These are phyloP conservation scores for Dynastes grantii DNA, from an alignment of 2,888 invertebrate genomes.

Conservation along the genomic window DNA sequence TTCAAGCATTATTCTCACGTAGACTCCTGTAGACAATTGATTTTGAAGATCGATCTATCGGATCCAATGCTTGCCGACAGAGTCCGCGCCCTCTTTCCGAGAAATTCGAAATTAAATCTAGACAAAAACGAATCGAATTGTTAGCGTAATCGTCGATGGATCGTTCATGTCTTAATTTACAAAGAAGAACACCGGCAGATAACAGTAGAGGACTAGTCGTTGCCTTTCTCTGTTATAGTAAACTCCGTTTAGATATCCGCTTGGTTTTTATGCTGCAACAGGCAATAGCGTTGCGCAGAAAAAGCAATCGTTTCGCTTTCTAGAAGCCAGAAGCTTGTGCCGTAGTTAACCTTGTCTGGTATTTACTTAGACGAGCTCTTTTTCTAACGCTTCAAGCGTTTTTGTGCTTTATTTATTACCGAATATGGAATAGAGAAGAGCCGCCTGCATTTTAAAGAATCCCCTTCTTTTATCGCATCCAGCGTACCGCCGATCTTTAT, in stretches of 20 bases:
- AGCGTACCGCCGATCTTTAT: too few relatives aligned
- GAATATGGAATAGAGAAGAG: too few relatives aligned
- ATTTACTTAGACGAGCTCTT: conserved; percentile 8
- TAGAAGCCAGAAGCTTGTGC: conserved; percentile 17
- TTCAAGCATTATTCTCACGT: too few relatives aligned
- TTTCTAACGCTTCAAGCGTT: not conserved
- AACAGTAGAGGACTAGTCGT: too few relatives aligned
- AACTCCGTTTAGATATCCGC: too few relatives aligned
- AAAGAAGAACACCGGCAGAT: not conserved
- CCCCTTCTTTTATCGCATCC: too few relatives aligned
- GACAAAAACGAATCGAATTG: conserved; percentile 38
- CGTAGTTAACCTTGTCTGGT: conserved; percentile 14
- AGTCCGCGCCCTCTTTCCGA: not conserved
- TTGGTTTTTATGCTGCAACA: conserved; percentile 1
- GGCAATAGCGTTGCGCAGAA: not conserved
- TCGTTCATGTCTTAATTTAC: conserved; percentile 37
- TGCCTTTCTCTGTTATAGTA: too few relatives aligned
- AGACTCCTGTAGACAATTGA: too few relatives aligned
- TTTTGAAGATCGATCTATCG: too few relatives aligned
- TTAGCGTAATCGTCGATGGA: conserved; percentile 15
- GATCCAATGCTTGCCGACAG: too few relatives aligned
- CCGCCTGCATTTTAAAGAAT: too few relatives aligned
- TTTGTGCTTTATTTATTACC: too few relatives aligned
- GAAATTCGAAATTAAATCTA: conserved; percentile 37
- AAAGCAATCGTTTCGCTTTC: conserved; percentile 28